phyloP scores from a whole-genome alignment of 2,888 invertebrate genomes.

The Hybos culiciformis region DNA sequence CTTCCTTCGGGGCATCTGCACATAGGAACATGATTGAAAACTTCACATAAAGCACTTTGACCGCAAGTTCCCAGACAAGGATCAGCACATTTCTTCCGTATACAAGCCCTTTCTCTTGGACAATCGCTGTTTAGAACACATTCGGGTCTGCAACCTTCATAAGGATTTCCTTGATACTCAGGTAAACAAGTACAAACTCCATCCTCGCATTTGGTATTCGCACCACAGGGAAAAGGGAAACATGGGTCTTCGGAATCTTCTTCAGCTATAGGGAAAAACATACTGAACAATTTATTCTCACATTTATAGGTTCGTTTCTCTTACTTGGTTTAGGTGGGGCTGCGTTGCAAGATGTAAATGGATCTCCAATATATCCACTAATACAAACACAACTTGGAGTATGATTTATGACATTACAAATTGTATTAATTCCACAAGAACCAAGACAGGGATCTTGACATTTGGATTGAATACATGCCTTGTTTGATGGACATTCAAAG shows the following conservation, averaged over 20 bases:
- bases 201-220: constrained; percentile 53
- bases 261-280: constrained; percentile 16
- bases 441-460: constrained; percentile 62
- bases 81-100: constrained; percentile 57
- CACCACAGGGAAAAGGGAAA: constrained; percentile 61
- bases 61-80: constrained; percentile 64
- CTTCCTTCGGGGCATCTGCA: constrained; percentile 62
- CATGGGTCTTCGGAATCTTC: constrained; percentile 41
- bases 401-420: constrained; percentile 53
- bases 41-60: constrained; percentile 62
- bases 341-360: constrained; percentile 37
- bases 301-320: constrained; percentile 11
- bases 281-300: background rate
- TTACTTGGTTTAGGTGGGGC: constrained; percentile 27
- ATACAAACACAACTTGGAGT: constrained; percentile 54
- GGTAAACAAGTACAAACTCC: constrained; percentile 54
- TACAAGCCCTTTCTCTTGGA: constrained; percentile 51
- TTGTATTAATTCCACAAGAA: constrained; percentile 50
- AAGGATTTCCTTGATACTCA: constrained; percentile 65
- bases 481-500: constrained; percentile 54
- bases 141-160: constrained; percentile 60
- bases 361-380: constrained; percentile 43
- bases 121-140: constrained; percentile 65
- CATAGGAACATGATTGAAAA: constrained; percentile 63
- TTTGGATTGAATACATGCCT: constrained; percentile 59